These are phyloP conservation scores for Microctonus hyperodae DNA, from an alignment of 2,888 invertebrate genomes.

Conservation along the genomic window DNA sequence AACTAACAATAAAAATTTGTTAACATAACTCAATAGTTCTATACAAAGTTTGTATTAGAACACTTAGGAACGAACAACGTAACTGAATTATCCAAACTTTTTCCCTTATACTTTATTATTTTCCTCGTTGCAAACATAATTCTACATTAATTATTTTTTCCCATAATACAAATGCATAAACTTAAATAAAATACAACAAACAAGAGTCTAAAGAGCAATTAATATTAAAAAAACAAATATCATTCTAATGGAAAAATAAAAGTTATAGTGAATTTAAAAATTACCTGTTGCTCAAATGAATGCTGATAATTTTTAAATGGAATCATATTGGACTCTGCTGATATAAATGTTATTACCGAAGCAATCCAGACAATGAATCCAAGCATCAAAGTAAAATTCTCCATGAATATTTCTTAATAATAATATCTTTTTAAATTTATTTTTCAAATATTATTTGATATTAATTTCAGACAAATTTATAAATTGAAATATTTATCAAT, in stretches of 20 bases:
- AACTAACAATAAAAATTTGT: neutral
- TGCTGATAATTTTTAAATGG: slow-evolving; percentile 29
- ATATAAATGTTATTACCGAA: neutral
- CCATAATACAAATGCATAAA: neutral
- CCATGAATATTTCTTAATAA: neutral
- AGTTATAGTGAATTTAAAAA: neutral
- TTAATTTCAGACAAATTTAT: no score
- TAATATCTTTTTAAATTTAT: neutral
- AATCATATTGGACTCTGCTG: slow-evolving; percentile 26
- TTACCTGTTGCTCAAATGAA: slow-evolving; percentile 50
- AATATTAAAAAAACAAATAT: neutral
- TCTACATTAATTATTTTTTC: no score
- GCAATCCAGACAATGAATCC: slow-evolving; percentile 3
- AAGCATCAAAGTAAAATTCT: neutral
- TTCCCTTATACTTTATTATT: no score
- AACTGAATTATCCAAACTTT: no score
- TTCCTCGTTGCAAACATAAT: no score
- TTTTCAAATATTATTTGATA: neutral
- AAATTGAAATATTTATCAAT: neutral
- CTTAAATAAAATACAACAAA: neutral
- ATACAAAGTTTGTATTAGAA: neutral
- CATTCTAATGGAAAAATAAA: no score
- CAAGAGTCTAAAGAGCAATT: neutral
- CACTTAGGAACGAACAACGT: neutral
- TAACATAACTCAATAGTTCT: neutral